Evolutionary conservation across 1,140 invertebrate species (phyloP).

Genomic region (Drosophila tropicalis): DNA sequence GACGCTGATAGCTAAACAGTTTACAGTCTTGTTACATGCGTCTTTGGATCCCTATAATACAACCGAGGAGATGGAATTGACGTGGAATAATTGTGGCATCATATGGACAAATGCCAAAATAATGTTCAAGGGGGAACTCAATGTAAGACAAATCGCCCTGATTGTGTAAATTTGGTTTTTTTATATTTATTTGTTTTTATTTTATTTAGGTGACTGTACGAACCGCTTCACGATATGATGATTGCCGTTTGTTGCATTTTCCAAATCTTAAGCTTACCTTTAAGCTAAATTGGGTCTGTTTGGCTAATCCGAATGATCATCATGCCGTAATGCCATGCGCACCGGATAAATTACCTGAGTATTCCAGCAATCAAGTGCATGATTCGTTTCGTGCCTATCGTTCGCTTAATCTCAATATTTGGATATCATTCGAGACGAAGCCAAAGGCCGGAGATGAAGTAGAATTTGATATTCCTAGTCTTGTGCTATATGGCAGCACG

Average conservation of each 20-base stretch:
- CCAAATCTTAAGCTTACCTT: slow-evolving; percentile 94
- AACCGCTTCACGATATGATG: slow-evolving; percentile 99
- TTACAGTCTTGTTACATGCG: slow-evolving; percentile 95
- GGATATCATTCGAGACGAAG: slow-evolving; percentile 95
- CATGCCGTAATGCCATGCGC: slow-evolving; percentile 98
- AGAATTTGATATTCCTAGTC: slow-evolving; percentile 88
- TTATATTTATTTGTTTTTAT: slow-evolving; percentile 84
- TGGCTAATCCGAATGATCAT: slow-evolving; percentile 97
- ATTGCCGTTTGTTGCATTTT: slow-evolving; percentile 95
- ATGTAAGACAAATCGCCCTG: slow-evolving; percentile 77
- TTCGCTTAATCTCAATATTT: slow-evolving; percentile 96
- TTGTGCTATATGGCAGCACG: slow-evolving; percentile 95
- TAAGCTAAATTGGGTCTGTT: slow-evolving; percentile 95
- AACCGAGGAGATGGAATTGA: slow-evolving; percentile 99
- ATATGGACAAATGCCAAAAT: slow-evolving; percentile 98
- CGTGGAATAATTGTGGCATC: slow-evolving; percentile 95
- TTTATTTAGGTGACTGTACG: slow-evolving; percentile 90
- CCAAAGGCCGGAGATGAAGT: slow-evolving; percentile 85
- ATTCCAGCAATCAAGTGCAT: slow-evolving; percentile 96
- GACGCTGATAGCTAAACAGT: slow-evolving; percentile 92
- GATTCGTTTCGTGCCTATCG: slow-evolving; percentile 96
- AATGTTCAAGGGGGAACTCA: slow-evolving; percentile 92
- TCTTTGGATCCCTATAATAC: slow-evolving; percentile 99
- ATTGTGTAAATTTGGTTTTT: too few species aligned
- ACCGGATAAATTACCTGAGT: slow-evolving; percentile 97